Conservation (phyloP, 2,888 invertebrate species). For the Dione juno region DNA sequence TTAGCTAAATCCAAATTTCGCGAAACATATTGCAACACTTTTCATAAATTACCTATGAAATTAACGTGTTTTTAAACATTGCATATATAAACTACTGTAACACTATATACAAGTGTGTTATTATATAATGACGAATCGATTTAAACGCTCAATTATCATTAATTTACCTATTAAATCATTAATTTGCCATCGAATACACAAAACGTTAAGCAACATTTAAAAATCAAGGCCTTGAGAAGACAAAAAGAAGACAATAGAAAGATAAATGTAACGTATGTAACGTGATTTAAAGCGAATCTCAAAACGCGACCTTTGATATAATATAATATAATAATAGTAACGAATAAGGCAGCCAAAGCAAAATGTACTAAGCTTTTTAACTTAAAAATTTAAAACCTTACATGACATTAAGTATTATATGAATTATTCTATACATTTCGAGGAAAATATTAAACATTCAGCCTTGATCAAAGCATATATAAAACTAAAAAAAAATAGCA, state of each 20-base stretch:
- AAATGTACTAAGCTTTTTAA: background rate
- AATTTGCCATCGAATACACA: background rate
- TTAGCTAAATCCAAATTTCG: no score
- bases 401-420: no score
- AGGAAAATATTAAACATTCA: no score
- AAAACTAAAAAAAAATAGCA: no score
- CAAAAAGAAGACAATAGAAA: conserved; percentile 24
- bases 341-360: background rate
- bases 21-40: no score
- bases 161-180: background rate
- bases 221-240: conserved; percentile 9
- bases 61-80: no score
- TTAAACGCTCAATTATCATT: conserved; percentile 5
- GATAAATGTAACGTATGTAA: conserved; percentile 19
- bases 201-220: conserved; percentile 11
- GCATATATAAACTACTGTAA: no score
- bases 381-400: no score
- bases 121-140: background rate
- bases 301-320: background rate
- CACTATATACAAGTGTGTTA: background rate
- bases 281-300: conserved; percentile 13
- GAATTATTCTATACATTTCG: no score
- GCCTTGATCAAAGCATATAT: no score
- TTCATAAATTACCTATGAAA: no score
- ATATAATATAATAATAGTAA: no score